Conservation (phyloP, 2,113 vertebrate genomes). For the Neotoma lepida region DNA sequence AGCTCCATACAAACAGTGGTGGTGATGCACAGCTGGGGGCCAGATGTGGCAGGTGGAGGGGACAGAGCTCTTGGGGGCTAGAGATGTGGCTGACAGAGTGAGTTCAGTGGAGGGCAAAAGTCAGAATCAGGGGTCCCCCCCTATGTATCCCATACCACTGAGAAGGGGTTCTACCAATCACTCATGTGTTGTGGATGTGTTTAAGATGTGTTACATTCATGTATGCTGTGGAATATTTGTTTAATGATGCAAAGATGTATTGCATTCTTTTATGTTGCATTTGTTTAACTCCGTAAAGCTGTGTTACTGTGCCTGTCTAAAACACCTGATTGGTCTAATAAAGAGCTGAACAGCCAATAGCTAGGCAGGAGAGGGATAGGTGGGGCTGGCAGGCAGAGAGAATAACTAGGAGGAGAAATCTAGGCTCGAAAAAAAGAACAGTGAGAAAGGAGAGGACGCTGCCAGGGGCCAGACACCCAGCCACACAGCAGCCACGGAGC, state of each 20-base stretch:
- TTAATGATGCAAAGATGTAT: background rate
- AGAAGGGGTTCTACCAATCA: background rate
- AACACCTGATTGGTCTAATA: background rate
- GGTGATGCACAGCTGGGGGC: conserved; percentile 20
- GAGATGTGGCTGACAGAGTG: background rate
- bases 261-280: background rate
- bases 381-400: background rate
- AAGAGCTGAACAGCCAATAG: background rate
- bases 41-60: conserved; percentile 54
- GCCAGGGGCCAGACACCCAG: background rate
- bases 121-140: rapidly evolving
- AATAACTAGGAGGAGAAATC: background rate
- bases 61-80: background rate
- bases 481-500: background rate
- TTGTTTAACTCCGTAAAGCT: background rate
- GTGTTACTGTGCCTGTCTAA: background rate
- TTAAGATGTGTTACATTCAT: background rate
- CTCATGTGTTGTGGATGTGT: background rate
- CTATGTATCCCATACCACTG: rapidly evolving
- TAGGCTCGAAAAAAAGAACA: background rate
- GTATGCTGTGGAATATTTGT: background rate
- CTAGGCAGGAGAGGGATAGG: background rate
- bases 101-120: background rate
- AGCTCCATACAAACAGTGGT: conserved; percentile 47
- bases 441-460: background rate